A percentile compares a stretch with the other conserved stretches of the same genome.
Evolutionary conservation across 2,113 vertebrate species (phyloP).

Genomic region (Shinisaurus crocodilurus): DNA sequence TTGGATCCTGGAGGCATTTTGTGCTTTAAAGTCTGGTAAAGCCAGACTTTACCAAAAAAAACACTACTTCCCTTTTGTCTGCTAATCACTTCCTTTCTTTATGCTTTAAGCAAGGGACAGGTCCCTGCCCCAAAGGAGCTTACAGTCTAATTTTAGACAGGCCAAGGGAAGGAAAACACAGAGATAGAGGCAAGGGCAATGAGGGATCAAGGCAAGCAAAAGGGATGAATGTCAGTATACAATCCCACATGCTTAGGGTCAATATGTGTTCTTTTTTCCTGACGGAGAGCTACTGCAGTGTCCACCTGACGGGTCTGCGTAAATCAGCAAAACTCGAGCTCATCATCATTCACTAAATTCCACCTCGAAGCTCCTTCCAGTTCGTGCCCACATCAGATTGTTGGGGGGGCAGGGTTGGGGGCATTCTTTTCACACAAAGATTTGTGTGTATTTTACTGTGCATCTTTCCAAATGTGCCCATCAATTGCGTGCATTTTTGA

Average conservation of each 20-base stretch:
- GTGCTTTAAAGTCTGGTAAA: too few relatives aligned
- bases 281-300: too few relatives aligned
- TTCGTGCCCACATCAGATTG: too few relatives aligned
- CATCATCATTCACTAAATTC: too few relatives aligned
- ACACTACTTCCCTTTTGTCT: not conserved
- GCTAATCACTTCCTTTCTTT: not conserved
- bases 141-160: not conserved
- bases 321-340: too few relatives aligned
- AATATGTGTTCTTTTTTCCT: not conserved
- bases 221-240: not conserved
- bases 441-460: too few relatives aligned
- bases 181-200: not conserved
- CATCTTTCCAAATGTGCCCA: too few relatives aligned
- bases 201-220: not conserved
- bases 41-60: not conserved
- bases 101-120: not conserved
- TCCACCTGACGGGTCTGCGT: too few relatives aligned
- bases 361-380: too few relatives aligned
- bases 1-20: not conserved
- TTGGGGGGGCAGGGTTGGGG: too few relatives aligned
- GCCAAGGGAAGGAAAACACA: not conserved
- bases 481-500: too few relatives aligned
- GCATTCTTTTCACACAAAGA: too few relatives aligned
- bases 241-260: not conserved
- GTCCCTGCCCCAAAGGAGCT: not conserved